Conservation (phyloP, 2,113 vertebrate genomes). For the Pholis gunnellus region DNA sequence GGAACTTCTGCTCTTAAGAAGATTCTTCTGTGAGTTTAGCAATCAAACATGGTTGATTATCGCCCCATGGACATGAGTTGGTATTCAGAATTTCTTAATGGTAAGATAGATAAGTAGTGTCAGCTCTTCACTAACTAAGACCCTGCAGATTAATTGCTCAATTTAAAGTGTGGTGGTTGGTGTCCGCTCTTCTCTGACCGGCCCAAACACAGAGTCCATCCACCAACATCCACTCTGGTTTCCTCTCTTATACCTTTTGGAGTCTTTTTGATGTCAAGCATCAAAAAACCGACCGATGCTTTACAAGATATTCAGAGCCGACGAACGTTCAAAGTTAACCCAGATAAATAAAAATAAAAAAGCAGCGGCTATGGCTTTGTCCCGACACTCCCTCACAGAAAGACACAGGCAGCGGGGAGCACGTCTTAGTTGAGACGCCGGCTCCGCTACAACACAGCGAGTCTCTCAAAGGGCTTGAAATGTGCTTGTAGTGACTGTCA, state of each 20-base stretch:
- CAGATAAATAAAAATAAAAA: background rate
- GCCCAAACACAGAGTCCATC: background rate
- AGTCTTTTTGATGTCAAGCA: background rate
- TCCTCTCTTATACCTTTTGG: background rate
- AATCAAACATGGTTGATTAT: background rate
- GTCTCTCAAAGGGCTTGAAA: background rate
- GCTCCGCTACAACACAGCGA: background rate
- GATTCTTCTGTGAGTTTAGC: slow-evolving; percentile 6
- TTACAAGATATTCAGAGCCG: background rate
- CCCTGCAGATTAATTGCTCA: background rate
- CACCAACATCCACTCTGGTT: background rate
- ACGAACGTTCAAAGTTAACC: background rate
- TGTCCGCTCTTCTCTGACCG: background rate
- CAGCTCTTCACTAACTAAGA: background rate
- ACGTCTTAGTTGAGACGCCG: background rate
- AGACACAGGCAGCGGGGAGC: background rate
- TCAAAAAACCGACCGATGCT: background rate
- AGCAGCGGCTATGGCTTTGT: background rate
- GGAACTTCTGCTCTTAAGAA: slow-evolving; percentile 25
- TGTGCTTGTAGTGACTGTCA: background rate
- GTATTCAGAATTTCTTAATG: background rate
- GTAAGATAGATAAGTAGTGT: background rate
- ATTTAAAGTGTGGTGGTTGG: background rate
- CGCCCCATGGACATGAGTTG: background rate
- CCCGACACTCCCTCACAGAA: background rate